phyloP scores from a whole-genome alignment of 2,113 vertebrate species.

The Oreotrochilus melanogaster region DNA sequence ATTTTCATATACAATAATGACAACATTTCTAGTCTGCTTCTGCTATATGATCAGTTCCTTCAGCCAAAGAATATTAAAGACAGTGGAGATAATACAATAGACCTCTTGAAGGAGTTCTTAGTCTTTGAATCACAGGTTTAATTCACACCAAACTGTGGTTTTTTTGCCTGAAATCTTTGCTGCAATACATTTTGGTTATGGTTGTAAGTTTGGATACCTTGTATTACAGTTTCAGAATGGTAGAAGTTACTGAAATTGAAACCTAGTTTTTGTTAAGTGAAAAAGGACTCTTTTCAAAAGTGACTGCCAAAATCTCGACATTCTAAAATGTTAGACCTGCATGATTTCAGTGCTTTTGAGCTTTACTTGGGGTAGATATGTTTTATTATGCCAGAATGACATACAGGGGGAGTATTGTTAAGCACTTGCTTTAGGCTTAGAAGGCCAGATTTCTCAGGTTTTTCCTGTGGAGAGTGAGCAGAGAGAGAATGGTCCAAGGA shows the following conservation, averaged over 20 bases:
- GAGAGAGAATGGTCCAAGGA: not conserved
- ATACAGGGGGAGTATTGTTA: not conserved
- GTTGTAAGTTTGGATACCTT: conserved; percentile 34
- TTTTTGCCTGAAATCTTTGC: conserved; percentile 37
- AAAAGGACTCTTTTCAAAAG: not conserved
- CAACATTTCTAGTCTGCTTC: not conserved
- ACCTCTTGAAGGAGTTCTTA: not conserved
- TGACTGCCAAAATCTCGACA: not conserved
- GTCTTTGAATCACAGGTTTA: not conserved
- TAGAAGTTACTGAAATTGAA: not conserved
- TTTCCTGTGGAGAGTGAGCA: not conserved
- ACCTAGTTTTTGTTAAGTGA: not conserved
- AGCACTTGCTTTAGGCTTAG: not conserved
- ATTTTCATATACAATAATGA: not conserved
- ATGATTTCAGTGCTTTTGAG: not conserved
- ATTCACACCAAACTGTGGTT: not conserved
- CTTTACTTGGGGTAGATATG: not conserved
- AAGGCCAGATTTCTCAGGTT: not conserved
- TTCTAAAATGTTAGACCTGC: not conserved
- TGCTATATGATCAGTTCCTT: not conserved
- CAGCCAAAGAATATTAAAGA: conserved; percentile 26
- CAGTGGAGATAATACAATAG: not conserved
- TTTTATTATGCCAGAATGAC: not conserved
- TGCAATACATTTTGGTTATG: conserved; percentile 29
- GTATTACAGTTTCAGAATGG: conserved; percentile 26